Evolutionary conservation across 1,140 invertebrate species (phyloP).

Genomic region (Micrasema longulum): DNA sequence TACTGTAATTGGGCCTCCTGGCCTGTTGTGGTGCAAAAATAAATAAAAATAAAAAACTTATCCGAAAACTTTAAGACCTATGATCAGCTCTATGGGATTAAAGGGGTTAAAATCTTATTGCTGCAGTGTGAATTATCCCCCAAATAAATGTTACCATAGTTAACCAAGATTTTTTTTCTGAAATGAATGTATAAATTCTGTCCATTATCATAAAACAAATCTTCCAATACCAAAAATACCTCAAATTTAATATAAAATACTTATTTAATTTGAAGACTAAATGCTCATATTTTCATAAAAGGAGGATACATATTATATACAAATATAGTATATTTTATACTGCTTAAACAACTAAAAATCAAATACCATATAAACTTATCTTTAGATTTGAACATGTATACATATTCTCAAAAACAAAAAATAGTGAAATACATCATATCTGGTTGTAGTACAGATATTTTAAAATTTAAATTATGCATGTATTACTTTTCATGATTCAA

Average conservation of each 20-base stretch:
- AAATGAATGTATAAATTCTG: slow-evolving; percentile 8
- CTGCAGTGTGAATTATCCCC: not conserved
- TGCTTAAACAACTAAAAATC: not conserved
- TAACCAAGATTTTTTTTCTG: not conserved
- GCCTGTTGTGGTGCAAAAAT: no score
- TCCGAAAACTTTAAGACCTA: not conserved
- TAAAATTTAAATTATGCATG: no score
- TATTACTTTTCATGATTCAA: no score
- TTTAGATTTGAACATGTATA: no score
- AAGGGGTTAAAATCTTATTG: not conserved
- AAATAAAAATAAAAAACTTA: no score
- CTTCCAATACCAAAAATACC: slow-evolving; percentile 34
- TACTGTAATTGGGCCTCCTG: no score
- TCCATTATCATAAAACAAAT: slow-evolving; percentile 16
- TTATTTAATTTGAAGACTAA: not conserved
- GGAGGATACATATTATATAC: not conserved
- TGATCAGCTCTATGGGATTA: slow-evolving; percentile 1
- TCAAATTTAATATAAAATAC: slow-evolving; percentile 21
- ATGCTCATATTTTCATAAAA: not conserved
- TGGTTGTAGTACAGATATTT: no score
- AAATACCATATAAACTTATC: not conserved
- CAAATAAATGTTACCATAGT: not conserved
- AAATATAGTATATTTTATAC: not conserved
- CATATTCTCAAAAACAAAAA: no score
- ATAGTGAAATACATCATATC: no score